Evolutionary conservation across 2,113 vertebrate genomes (phyloP).

Genomic region (Bubalus kerabau): DNA sequence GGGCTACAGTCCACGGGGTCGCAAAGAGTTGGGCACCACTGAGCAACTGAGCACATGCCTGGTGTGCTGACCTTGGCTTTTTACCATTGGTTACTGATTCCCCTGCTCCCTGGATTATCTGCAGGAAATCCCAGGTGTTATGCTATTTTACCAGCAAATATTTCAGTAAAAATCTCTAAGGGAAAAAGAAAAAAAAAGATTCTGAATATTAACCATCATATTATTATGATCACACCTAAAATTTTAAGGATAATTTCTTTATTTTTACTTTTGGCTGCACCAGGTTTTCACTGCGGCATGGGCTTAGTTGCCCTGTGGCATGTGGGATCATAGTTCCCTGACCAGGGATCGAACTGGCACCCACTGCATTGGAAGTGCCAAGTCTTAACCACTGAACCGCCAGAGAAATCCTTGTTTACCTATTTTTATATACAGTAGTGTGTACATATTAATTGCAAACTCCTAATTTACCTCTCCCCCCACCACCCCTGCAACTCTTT

Average conservation of each 20-base stretch:
- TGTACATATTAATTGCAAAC: neutral
- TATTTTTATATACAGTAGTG: neutral
- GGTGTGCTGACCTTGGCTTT: neutral
- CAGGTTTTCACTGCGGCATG: neutral
- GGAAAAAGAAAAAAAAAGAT: neutral
- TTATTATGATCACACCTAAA: neutral
- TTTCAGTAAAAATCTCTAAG: neutral
- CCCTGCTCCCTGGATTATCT: neutral
- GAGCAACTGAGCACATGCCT: neutral
- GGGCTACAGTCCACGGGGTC: neutral
- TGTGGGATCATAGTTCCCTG: neutral
- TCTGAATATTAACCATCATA: neutral
- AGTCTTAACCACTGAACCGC: neutral
- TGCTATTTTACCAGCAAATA: neutral
- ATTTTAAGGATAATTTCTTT: neutral
- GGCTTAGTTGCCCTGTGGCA: neutral
- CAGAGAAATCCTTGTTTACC: neutral
- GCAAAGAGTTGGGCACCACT: neutral
- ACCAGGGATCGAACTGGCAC: neutral
- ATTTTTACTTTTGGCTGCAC: neutral
- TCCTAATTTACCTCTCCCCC: neutral
- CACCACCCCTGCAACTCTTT: neutral
- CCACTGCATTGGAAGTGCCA: neutral
- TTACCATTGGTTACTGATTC: too few relatives aligned
- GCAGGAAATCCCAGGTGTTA: neutral